Base-by-base conservation (phyloP, 2,797 vertebrate genomes). In the Gymnodraco acuticeps region DNA sequence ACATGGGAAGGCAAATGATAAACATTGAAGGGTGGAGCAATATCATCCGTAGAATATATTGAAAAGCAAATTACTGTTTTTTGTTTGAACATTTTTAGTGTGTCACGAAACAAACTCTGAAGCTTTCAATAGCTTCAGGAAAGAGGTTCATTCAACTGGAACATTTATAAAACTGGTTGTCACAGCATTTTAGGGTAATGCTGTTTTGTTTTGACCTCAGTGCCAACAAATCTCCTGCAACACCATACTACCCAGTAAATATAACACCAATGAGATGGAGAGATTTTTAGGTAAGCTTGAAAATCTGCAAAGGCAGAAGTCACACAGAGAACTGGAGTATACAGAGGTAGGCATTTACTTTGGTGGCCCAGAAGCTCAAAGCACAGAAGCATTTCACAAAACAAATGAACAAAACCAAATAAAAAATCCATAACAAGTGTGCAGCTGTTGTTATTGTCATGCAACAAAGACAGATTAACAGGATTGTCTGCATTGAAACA, bases 141-240 rank as follows among this genome's bases (percentile, higher is more conserved):
- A 0, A 70, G 56, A 64, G 13, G 2, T 38, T 50, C 23, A 50
- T 48, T 61, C 42, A 60, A 15, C 46, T 64, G 31, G 38, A 47
- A 50, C 10, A 54, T 43, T n/a, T 42, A 45, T 23, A 43, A 52
- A 66, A 68, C 17, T 58, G 8, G 38, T 17, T 58, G 45, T 72
- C 67, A 52, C 9, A 10, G 38, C 27, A 43, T 62, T 50, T 70
- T 19, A 27, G 19, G 59, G 42, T 16, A 20, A 31, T 45, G n/a
- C 6, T 51, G 13, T 43, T 73, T n/a, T 55, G 45, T 2, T 2
- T 11, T 52, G 61, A 46, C 55, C 3, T 43, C 4, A 45, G n/a
- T 45, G 17, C 60, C 27, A 54, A 43, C 17, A 63, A 50, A 43
- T 59, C 48, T 23, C 20, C 9, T 10, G 27, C 31, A 55, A 43